Percentiles rank a stretch among this genome's conserved stretches.
phyloP scores from a whole-genome alignment of 2,797 vertebrate species.

The Catamblyrhynchus diadema region DNA sequence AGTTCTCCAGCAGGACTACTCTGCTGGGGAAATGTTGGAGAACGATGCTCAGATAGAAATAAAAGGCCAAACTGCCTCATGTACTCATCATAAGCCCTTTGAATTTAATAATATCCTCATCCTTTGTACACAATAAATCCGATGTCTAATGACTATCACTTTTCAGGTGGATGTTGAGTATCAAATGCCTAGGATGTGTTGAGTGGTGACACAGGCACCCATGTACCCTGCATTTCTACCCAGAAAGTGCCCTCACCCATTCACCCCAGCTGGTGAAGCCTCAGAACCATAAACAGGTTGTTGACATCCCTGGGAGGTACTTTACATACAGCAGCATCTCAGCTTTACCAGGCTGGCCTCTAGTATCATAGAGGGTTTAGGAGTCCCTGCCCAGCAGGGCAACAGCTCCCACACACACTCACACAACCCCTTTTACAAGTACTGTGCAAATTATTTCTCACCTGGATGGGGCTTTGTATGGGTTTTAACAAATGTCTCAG shows the following conservation, averaged over 20 bases:
- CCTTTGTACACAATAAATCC: not conserved
- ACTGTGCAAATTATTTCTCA: not conserved
- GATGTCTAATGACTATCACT: not conserved
- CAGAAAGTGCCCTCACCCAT: not conserved
- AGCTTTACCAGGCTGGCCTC: not conserved
- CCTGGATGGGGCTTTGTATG: not conserved
- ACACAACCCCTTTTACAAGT: not conserved
- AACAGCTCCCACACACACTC: not conserved
- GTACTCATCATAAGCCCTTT: not conserved
- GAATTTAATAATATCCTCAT: not conserved
- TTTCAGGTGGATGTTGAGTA: not conserved
- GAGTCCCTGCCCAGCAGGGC: too few relatives aligned
- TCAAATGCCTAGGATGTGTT: fast-evolving
- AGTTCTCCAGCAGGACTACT: not conserved
- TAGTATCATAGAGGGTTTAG: fast-evolving
- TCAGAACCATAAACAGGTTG: not conserved
- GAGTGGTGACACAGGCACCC: not conserved
- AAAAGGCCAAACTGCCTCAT: not conserved
- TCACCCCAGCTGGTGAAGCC: not conserved
- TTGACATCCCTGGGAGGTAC: not conserved
- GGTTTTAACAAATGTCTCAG: not conserved
- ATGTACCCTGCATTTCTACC: not conserved
- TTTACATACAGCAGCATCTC: not conserved
- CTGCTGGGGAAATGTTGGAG: not conserved
- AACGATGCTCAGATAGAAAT: not conserved